A percentile compares a stretch with the other conserved stretches of the same genome.
Conservation (phyloP, 1,140 invertebrate species). For the Drosophila kepulauana region DNA sequence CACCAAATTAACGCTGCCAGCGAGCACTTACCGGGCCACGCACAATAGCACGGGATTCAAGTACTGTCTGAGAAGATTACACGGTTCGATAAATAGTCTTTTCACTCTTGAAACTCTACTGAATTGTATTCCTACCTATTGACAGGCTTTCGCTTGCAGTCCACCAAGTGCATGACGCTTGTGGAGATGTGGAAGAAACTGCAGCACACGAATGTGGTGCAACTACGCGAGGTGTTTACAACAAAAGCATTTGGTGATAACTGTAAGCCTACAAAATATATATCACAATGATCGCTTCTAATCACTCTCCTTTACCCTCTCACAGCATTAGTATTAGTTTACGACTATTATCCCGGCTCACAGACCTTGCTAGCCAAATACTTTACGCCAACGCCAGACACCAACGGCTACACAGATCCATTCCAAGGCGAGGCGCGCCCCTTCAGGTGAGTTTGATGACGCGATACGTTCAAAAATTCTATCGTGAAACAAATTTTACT, state of each 20-base stretch:
- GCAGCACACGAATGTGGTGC: constrained; percentile 96
- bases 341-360: constrained; percentile 97
- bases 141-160: constrained; percentile 89
- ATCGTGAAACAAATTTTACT: too few relatives aligned
- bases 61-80: constrained; percentile 95
- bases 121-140: not conserved
- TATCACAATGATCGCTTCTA: not conserved
- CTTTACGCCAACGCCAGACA: constrained; percentile 89
- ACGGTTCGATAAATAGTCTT: constrained; percentile 86
- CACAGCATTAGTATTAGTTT: constrained; percentile 97
- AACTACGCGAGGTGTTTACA: constrained; percentile 96
- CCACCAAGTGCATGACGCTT: constrained; percentile 93
- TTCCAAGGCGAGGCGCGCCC: constrained; percentile 93
- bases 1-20: constrained; percentile 90
- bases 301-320: not conserved
- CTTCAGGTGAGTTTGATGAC: constrained; percentile 84
- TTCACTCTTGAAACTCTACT: not conserved
- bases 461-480: too few relatives aligned
- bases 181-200: constrained; percentile 98
- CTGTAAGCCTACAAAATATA: constrained; percentile 88
- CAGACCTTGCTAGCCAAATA: constrained; percentile 95
- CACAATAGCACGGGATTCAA: constrained; percentile 94
- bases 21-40: constrained; percentile 96
- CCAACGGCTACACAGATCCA: constrained; percentile 91
- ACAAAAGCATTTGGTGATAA: constrained; percentile 98